Base-by-base conservation (phyloP, 1,140 invertebrate genomes). In the Procambarus virginalis region DNA sequence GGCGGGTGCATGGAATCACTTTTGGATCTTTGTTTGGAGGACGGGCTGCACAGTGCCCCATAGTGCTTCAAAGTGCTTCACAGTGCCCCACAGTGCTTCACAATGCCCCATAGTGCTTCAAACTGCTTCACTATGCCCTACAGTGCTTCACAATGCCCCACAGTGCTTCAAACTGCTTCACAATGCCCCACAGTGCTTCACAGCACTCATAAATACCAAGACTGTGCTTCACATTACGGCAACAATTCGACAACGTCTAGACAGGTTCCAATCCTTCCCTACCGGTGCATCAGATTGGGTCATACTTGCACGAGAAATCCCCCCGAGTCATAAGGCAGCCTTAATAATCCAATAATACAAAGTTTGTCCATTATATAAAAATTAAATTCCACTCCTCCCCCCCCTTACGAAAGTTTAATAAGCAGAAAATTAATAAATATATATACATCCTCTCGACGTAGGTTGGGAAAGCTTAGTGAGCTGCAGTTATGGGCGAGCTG, bases 391-490 rank as follows among this genome's bases (percentile, higher is more conserved):
- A 34, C n/a, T n/a, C 68, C 68, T 6, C 34, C 22, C n/a, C 34
- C n/a, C 17, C 68, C 68, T 3, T 34, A 20, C 8, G n/a, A 73
- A 73, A 34, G 34, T 73, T 73, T 73, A 73, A 73, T 73, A 34
- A 73, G 68, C 68, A 34, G n/a, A 73, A 73, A 4, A 73, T 34
- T n/a, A 73, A 73, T 73, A 34, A 73, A 73, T 73, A 73, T 73
- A 73, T 73, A 73, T 8, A 73, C 6, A 68, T 73, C n/a, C 4
- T 73, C 5, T 2, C 6, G 34, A 73, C 22, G 34, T 0, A 34
- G 22, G 14, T 0, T 34, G 5, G 22, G 2, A 73, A 73, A 73
- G 68, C 68, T n/a, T 20, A 6, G 20, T 73, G 68, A 73, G 22
- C 68, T 10, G 68, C 22, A 45, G 68, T 73, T 73, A 45, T 45